Evolutionary conservation across 2,797 vertebrate genomes (phyloP), one percentile per base, ranked within the genome.

Genomic region (Tiaroga cobitis): DNA sequence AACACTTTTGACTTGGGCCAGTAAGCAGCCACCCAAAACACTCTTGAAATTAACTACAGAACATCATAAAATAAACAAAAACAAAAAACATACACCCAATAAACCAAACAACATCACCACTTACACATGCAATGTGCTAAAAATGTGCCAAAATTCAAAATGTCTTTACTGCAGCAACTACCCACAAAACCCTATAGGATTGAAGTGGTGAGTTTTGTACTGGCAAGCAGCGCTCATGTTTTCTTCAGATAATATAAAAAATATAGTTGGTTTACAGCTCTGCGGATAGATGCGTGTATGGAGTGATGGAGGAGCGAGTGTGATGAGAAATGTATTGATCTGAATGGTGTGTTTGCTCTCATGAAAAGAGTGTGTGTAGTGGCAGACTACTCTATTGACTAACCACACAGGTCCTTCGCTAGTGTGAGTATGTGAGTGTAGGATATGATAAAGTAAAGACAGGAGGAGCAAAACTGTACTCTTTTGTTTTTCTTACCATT

Each of bases 341-440:
- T 80, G 73, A 83, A 82, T 83, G 87, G 70, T 80, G 68, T 73
- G 74, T 85, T 88, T 82, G 68, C 76, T 86, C 68, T 69, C 78
- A 86, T 81, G 83, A 65, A 73, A 67, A 82, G 73, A 85, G 68
- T 89, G 88, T 88, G 81, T 87, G 82, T 84, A 59, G 88, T 87
- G 90, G 84, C 82, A 90, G 91, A 89, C 90, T 74, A 85, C 34
- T 59, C 46, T 90, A 92, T 91, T 88, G 91, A 90, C 85, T 84
- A 83, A 85, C 49, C 26, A 70, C 84, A 86, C 72, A 82, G 73
- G 80, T 89, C 68, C 34, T 88, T 77, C 2, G 3, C 19, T 81
- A 72, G 63, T 81, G 81, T 89, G 76, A 49, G 61, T 54, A 26
- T 69, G 67, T 59, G 74, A 54, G 41, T 79, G 63, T 51, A 32